A percentile compares a stretch with the other conserved stretches of the same genome.
phyloP scores from a whole-genome alignment of 2,113 vertebrate genomes.

The Ptychochromis oligacanthus region DNA sequence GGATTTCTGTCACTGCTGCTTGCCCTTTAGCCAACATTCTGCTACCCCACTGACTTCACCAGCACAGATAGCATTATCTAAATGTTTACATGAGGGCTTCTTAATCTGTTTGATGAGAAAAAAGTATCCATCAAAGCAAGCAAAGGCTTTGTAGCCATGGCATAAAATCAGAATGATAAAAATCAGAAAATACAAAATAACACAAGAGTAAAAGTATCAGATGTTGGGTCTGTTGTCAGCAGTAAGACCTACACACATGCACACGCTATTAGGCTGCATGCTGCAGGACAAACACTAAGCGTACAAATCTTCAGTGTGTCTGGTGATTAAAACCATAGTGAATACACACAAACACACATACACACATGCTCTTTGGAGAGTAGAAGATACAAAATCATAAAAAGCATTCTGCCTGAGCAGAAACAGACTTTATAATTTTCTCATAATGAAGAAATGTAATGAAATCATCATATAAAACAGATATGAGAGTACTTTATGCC shows the following conservation, averaged over 20 bases:
- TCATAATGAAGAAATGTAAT: not conserved
- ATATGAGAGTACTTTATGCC: too few species aligned
- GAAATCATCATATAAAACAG: not conserved
- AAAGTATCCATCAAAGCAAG: not conserved
- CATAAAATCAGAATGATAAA: not conserved
- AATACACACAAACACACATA: not conserved
- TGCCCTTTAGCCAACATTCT: conserved; percentile 50
- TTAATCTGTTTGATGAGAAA: conserved; percentile 7
- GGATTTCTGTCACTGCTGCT: conserved; percentile 19
- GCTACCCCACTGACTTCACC: conserved; percentile 33
- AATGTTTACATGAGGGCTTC: not conserved
- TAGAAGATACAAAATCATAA: not conserved
- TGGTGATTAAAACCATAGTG: not conserved
- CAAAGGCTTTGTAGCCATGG: not conserved
- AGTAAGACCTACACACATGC: not conserved
- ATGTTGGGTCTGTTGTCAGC: not conserved
- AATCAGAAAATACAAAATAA: not conserved
- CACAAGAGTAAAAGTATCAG: not conserved
- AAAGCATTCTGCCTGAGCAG: conserved; percentile 4
- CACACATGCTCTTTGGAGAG: not conserved
- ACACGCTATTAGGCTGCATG: not conserved
- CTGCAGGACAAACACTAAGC: not conserved
- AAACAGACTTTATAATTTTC: not conserved
- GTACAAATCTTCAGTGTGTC: not conserved
- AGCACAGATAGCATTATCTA: conserved; percentile 9